Evolutionary conservation across 2,113 vertebrate species (phyloP), one percentile per base, ranked within the genome.

Genomic region (Apodemus sylvaticus): DNA sequence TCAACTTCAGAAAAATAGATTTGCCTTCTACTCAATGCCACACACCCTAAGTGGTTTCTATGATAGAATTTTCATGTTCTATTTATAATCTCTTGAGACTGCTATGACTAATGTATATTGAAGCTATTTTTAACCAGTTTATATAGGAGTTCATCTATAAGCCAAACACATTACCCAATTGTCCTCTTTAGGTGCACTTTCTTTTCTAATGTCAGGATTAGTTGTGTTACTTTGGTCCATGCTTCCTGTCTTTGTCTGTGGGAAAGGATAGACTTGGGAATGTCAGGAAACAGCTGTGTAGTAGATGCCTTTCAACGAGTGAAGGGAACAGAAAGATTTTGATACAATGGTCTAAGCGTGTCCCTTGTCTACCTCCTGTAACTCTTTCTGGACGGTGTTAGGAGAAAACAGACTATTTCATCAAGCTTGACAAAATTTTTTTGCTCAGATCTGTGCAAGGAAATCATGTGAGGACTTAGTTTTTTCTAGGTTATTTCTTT

Each of bases 51-150:
- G n/a, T 4, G 36, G 10, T 85, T 71, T 93, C 26, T 82, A 3
- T 58, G 48, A 29, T 62, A 73, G 5, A 97, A 81, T 81, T 60
- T 95, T 16, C 73, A 73, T 13, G 76, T 81, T 55, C 85, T 93
- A 70, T 39, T 81, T 45, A 64, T 24, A 81, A 16, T 58, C 34
- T 66, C 66, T 93, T 79, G 60, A 95, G 74, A 76, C 9, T 71
- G 10, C 58, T 45, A 34, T 76, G 71, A 85, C 36, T 64, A 42
- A 12, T 51, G 4, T 90, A 55, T 16, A 31, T 70, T 79, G 9
- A 64, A 79, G 34, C 22, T 81, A 10, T 51, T 78, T 88, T 79
- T 81, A 83, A 70, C 16, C 58, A 55, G 7, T 5, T 79, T 51
- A 26, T 11, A 20, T n/a, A 62, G 58, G 17, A 48, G 13, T 19